Evolutionary conservation across 2,888 invertebrate species (phyloP), one percentile per base, ranked within the genome.

Genomic region (Sminthurides aquaticus): DNA sequence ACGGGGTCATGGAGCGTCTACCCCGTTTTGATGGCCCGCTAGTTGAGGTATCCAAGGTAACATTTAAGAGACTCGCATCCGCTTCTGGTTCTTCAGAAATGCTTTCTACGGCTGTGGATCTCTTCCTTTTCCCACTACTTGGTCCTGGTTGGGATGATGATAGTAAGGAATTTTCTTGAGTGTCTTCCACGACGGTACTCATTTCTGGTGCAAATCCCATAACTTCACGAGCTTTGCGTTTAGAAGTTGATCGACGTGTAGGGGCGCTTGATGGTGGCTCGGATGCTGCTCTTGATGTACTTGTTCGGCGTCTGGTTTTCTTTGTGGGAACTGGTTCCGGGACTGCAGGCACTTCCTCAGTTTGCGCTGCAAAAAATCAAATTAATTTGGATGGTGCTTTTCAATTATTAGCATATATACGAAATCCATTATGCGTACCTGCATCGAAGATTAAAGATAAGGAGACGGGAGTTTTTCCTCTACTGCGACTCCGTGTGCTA

Each of bases 121-220:
- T 8, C 29, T 49, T 52, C 34, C 56, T 62, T 34, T 54, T 62
- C 52, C 34, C 55, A 54, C 24, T 48, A n/a, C 20, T 34, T 43
- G 2, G 65, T 62, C n/a, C 57, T 18, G n/a, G 64, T 29, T 52
- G 18, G 20, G 52, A 52, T 15, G 28, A 28, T 15, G 29, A 25
- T 20, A 62, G 2, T 22, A 60, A 60, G 1, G 60, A 34, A 48
- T 55, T 54, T 22, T 52, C 52, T 20, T 52, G 52, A 3, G 64
- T 34, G 15, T 66, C 66, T 61, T 73, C 73, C 5, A 68, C 26
- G 8, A 73, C 64, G 25, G 73, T 73, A 0, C 70, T 70, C 18
- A 73, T 43, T 1, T 71, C 69, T 8, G 69, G 72, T 2, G 60
- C 60, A 48, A 64, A 69, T 15, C 20, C 43, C 20, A 8, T 24